Conservation (phyloP, 2,797 vertebrate genomes). For the Moxostoma hubbsi region DNA sequence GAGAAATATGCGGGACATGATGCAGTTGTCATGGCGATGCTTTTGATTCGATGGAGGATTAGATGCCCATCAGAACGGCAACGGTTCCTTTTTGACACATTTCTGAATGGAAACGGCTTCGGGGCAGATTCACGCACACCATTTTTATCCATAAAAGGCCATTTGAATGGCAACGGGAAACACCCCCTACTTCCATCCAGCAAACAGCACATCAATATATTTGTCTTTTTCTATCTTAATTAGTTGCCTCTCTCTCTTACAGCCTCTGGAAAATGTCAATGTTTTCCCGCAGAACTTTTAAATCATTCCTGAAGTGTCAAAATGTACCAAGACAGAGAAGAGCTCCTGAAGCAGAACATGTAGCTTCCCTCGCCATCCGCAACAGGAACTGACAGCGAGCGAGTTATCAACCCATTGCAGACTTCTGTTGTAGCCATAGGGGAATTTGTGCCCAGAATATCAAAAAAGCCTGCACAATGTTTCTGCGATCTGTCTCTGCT, state of each 20-base stretch:
- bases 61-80: too few relatives aligned
- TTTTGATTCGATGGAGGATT: too few relatives aligned
- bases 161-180: too few relatives aligned
- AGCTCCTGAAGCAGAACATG: constrained; percentile 20
- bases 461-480: constrained; percentile 5
- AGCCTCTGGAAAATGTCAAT: not conserved
- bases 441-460: constrained; percentile 21
- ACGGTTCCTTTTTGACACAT: too few relatives aligned
- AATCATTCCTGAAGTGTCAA: constrained; percentile 27
- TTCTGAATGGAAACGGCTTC: too few relatives aligned
- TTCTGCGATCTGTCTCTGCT: constrained; percentile 14
- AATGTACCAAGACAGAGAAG: not conserved
- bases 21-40: too few relatives aligned
- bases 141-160: too few relatives aligned
- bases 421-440: constrained; percentile 29
- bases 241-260: not conserved
- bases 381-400: constrained; percentile 25
- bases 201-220: not conserved
- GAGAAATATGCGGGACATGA: too few relatives aligned
- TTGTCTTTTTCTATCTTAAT: constrained; percentile 8
- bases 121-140: too few relatives aligned
- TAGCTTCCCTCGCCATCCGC: constrained; percentile 16
- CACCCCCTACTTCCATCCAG: not conserved
- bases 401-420: constrained; percentile 50
- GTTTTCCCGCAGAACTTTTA: constrained; percentile 16